Conservation (phyloP, 2,888 invertebrate genomes). For the Drosophila lutescens region DNA sequence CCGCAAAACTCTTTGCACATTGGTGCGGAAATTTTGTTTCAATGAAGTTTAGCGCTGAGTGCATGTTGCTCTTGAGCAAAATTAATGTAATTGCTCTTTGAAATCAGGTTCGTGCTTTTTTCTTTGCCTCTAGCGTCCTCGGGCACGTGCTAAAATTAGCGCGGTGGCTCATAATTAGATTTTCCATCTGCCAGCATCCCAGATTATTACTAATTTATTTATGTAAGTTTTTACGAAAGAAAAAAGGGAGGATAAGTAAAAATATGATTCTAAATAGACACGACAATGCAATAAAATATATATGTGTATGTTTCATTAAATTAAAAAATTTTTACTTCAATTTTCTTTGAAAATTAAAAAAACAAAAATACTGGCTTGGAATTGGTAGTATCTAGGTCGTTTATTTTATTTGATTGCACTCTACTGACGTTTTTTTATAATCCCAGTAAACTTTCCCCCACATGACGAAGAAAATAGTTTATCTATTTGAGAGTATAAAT, state of each 20-base stretch:
- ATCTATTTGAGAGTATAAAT: conserved; percentile 27
- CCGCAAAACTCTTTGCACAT: conserved; percentile 45
- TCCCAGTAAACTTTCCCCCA: neutral
- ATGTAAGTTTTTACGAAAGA: neutral
- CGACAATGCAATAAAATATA: neutral
- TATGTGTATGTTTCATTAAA: too few species aligned
- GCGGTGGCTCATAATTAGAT: conserved; percentile 44
- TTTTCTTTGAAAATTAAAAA: too few species aligned
- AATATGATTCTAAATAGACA: neutral
- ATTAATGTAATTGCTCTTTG: conserved; percentile 53
- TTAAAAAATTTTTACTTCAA: too few species aligned
- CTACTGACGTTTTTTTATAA: neutral
- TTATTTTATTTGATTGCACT: neutral
- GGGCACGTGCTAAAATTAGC: conserved; percentile 19
- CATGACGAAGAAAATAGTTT: conserved; percentile 12
- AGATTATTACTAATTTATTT: conserved; percentile 17
- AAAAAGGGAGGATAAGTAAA: too few species aligned
- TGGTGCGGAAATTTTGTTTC: conserved; percentile 58
- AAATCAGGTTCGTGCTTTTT: conserved; percentile 29
- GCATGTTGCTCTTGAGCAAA: conserved; percentile 46
- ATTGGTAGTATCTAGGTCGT: neutral
- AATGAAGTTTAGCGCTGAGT: conserved; percentile 61
- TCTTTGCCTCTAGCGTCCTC: neutral
- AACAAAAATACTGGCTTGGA: too few species aligned
- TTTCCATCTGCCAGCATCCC: conserved; percentile 30